Percentiles rank a stretch among this genome's conserved stretches.
phyloP scores from a whole-genome alignment of 2,888 invertebrate species.

The Mallateleia sp. region DNA sequence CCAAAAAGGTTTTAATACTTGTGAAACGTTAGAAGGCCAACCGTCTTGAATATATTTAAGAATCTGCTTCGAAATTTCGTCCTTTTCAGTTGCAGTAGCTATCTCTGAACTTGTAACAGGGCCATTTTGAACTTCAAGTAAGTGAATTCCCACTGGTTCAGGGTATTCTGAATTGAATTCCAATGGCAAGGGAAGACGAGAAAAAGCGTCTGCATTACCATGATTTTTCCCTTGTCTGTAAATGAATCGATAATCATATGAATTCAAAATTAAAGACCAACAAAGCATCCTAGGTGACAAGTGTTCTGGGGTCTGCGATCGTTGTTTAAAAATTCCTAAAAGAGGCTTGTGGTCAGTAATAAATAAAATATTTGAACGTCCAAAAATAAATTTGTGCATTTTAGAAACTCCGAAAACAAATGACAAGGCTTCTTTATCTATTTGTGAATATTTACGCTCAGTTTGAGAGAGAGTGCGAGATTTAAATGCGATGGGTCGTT shows the following conservation, averaged over 20 bases:
- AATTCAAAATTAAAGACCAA: constrained; percentile 29
- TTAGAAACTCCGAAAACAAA: constrained; percentile 78
- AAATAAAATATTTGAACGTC: constrained; percentile 82
- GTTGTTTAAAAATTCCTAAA: constrained; percentile 46
- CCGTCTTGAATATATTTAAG: not conserved
- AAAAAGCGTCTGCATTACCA: constrained; percentile 31
- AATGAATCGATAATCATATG: constrained; percentile 37
- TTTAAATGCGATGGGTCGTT: constrained; percentile 76
- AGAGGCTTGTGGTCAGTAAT: constrained; percentile 87
- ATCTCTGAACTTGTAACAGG: not conserved
- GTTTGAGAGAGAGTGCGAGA: constrained; percentile 68
- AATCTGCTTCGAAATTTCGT: not conserved
- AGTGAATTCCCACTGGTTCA: constrained; percentile 25
- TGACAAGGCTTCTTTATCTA: constrained; percentile 81
- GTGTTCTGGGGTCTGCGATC: constrained; percentile 28
- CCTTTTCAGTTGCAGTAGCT: not conserved
- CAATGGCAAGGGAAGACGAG: constrained; percentile 85
- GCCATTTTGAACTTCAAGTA: not conserved
- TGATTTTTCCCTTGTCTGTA: constrained; percentile 6
- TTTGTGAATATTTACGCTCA: constrained; percentile 75
- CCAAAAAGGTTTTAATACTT: not conserved
- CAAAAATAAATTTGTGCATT: constrained; percentile 80
- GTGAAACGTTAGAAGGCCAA: not conserved
- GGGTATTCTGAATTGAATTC: not conserved
- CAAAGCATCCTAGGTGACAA: constrained; percentile 45